Base-by-base conservation (phyloP, 2,888 invertebrate species). In the Sisyra nigra region DNA sequence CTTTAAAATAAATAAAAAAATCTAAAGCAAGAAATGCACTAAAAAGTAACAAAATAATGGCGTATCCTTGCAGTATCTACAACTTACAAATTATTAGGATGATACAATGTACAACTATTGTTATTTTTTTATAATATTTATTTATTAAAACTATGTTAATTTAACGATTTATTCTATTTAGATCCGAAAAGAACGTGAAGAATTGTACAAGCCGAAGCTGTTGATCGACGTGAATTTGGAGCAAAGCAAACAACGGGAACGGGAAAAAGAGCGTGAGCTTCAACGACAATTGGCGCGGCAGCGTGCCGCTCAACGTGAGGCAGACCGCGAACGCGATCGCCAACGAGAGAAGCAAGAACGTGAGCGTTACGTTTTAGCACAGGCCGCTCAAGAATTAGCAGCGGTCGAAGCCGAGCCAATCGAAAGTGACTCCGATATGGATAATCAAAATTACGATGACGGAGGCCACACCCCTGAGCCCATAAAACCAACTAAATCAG, bases 301-400 rank as follows among this genome's bases (percentile, higher is more conserved):
- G 56, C 79, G 85, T 53, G 92, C 93, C 58, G 72, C 87, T 47
- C 80, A 84, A 58, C 74, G 83, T 46, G 97, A 98, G 66, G 89
- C 91, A 2, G 86, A 89, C 63, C 59, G 73, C 44, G 65, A 69
- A 51, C 53, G 55, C 40, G 54, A 55, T 44, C 47, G 57, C 35
- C 52, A 56, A 46, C 50, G 54, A 40, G 52, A 52, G 43, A 48
- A 45, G 36, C 51, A 47, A 33, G 48, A 47, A 45, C 38, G 58
- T 47, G 59, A 59, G 48, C 53, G 67, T 34, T 70, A 70, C 55
- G 63, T 74, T 50, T 65, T 69, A 42, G 69, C 69, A 51, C 69
- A 68, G 53, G 74, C 74, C 7, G 60, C 67, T 40, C 65, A 74
- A 40, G 71, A 74, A 58, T 59, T 80, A 60, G 79, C 79, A 35